Conservation (phyloP, 2,888 invertebrate genomes). For the Agapostemon virescens region DNA sequence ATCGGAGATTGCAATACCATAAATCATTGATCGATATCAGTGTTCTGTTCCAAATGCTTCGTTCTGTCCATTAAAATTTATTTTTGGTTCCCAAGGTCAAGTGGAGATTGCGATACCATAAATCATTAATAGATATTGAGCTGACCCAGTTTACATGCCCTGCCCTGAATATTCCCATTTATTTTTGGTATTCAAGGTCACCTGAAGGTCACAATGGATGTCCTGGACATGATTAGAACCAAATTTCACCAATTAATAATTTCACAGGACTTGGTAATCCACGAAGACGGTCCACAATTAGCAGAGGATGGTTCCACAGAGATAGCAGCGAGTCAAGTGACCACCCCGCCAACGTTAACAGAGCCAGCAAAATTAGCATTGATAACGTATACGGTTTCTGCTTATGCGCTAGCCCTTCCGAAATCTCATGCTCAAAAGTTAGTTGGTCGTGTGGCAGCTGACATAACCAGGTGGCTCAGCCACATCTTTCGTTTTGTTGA, state of each 20-base stretch:
- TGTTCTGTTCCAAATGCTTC: too few species aligned
- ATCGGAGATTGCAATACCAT: too few species aligned
- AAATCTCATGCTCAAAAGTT: slow-evolving; percentile 89
- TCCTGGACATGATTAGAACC: neutral
- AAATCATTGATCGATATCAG: too few species aligned
- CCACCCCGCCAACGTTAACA: slow-evolving; percentile 77
- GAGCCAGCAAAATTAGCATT: slow-evolving; percentile 84
- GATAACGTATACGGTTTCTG: slow-evolving; percentile 93
- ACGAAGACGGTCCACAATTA: slow-evolving; percentile 76
- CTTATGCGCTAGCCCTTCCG: slow-evolving; percentile 92
- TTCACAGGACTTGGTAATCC: slow-evolving; percentile 77
- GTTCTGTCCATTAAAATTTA: neutral
- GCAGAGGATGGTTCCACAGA: slow-evolving; percentile 83
- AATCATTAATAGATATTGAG: too few species aligned
- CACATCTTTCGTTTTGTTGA: slow-evolving; percentile 90
- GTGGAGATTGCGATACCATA: too few species aligned
- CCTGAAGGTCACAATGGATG: neutral
- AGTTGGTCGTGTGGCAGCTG: slow-evolving; percentile 90
- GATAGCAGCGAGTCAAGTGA: slow-evolving; percentile 71
- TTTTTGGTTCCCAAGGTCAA: neutral
- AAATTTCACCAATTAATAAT: neutral
- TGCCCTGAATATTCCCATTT: too few species aligned
- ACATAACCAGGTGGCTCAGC: slow-evolving; percentile 93
- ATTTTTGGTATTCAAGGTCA: neutral
- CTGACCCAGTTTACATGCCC: too few species aligned